phyloP scores from a whole-genome alignment of 2,113 vertebrate genomes.

The Calidris pygmaea region DNA sequence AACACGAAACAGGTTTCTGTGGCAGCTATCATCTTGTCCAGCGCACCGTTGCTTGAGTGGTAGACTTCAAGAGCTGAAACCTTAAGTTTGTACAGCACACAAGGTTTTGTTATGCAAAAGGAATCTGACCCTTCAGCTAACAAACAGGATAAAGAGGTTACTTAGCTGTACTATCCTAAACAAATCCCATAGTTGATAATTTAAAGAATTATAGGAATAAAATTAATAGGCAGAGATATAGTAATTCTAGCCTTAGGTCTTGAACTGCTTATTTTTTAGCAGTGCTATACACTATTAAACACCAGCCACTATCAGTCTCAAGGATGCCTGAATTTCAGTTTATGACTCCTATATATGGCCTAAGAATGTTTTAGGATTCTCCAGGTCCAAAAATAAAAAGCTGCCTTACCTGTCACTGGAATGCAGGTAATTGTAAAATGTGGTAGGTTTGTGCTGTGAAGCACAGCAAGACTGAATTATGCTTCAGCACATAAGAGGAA shows the following conservation, averaged over 20 bases:
- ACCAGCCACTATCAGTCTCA: background rate
- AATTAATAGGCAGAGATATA: background rate
- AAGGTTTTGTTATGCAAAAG: background rate
- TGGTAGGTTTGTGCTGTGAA: background rate
- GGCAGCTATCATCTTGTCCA: background rate
- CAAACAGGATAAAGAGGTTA: rapidly evolving
- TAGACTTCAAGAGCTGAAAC: background rate
- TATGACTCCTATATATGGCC: background rate
- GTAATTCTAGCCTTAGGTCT: background rate
- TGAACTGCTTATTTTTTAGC: background rate
- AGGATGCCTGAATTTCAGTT: background rate
- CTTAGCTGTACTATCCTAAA: background rate
- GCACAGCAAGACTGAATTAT: background rate
- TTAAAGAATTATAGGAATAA: background rate
- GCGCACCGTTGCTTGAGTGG: background rate
- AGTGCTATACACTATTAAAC: background rate
- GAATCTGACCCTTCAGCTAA: background rate
- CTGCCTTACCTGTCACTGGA: background rate
- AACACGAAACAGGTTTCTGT: background rate
- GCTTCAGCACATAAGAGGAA: background rate
- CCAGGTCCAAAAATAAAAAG: background rate
- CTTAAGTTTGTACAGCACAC: background rate
- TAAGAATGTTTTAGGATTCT: background rate
- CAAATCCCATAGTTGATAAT: background rate
- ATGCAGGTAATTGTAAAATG: background rate